Percentiles rank a stretch among this genome's conserved stretches.
Conservation (phyloP, 2,797 vertebrate genomes). For the Danionella dracula region DNA sequence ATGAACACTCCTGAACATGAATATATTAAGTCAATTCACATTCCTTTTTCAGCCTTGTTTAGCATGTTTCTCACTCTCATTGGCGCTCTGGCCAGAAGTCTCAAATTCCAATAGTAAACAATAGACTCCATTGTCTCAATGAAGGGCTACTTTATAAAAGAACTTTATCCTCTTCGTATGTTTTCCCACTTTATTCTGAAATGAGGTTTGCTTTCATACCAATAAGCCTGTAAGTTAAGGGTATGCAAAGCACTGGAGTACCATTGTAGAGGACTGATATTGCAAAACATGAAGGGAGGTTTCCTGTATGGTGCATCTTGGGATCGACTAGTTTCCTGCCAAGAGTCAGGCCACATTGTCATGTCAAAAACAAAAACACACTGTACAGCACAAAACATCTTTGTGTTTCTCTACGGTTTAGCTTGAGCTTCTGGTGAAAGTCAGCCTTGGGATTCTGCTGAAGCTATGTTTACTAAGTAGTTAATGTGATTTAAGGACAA, state of each 20-base stretch:
- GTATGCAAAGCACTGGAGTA: too few relatives aligned
- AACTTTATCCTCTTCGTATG: slow-evolving; percentile 23
- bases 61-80: slow-evolving; percentile 18
- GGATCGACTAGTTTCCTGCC: slow-evolving; percentile 59
- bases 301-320: slow-evolving; percentile 60
- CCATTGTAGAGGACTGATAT: slow-evolving; percentile 52
- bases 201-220: slow-evolving; percentile 38
- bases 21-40: slow-evolving; percentile 34
- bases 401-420: slow-evolving; percentile 10
- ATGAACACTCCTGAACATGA: slow-evolving; percentile 1
- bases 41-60: slow-evolving; percentile 47
- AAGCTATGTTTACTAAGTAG: background rate
- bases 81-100: slow-evolving; percentile 34
- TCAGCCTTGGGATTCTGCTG: background rate
- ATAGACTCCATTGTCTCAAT: slow-evolving; percentile 57
- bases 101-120: slow-evolving; percentile 60
- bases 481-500: too few relatives aligned
- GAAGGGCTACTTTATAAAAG: too few relatives aligned
- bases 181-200: slow-evolving; percentile 23
- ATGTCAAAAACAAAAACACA: slow-evolving; percentile 13
- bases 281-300: slow-evolving; percentile 60
- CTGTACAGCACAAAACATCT: background rate
- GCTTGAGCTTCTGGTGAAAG: background rate
- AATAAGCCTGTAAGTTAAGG: too few relatives aligned
- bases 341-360: slow-evolving; percentile 35